A percentile compares a stretch with the other conserved stretches of the same genome.
These are phyloP conservation scores for Acanthopleura granulata DNA, from an alignment of 2,888 invertebrate genomes.

Conservation along the genomic window DNA sequence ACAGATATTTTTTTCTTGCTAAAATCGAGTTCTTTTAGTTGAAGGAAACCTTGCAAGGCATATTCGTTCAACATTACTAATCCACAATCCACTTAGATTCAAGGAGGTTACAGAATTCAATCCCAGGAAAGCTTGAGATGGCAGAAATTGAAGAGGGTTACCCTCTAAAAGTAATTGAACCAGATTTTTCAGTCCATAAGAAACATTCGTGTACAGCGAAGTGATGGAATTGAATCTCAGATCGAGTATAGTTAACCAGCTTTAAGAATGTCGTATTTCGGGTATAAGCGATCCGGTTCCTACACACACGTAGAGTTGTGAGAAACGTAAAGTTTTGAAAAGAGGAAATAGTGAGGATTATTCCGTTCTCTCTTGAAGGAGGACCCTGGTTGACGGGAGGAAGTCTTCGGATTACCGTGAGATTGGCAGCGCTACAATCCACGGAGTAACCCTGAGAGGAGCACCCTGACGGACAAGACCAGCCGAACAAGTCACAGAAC, in stretches of 20 bases:
- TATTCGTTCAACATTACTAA: neutral
- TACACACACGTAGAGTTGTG: neutral
- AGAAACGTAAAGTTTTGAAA: neutral
- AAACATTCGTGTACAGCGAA: neutral
- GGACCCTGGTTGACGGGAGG: neutral
- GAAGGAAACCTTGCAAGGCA: neutral
- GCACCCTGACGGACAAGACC: neutral
- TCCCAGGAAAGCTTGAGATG: neutral
- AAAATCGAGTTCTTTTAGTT: neutral
- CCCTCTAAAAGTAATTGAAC: neutral
- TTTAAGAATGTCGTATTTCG: neutral
- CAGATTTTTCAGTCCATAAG: neutral
- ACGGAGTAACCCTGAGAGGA: neutral
- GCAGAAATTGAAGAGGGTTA: conserved; percentile 4
- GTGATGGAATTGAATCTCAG: neutral
- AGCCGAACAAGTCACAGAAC: neutral
- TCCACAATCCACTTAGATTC: neutral
- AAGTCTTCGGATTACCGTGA: neutral
- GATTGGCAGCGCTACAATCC: neutral
- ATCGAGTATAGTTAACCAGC: neutral
- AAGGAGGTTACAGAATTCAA: neutral
- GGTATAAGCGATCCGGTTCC: neutral
- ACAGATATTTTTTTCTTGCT: conserved; percentile 20
- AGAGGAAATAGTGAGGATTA: neutral
- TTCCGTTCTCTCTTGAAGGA: neutral